Conservation (phyloP, 2,113 vertebrate genomes). For the Hystrix cristata region DNA sequence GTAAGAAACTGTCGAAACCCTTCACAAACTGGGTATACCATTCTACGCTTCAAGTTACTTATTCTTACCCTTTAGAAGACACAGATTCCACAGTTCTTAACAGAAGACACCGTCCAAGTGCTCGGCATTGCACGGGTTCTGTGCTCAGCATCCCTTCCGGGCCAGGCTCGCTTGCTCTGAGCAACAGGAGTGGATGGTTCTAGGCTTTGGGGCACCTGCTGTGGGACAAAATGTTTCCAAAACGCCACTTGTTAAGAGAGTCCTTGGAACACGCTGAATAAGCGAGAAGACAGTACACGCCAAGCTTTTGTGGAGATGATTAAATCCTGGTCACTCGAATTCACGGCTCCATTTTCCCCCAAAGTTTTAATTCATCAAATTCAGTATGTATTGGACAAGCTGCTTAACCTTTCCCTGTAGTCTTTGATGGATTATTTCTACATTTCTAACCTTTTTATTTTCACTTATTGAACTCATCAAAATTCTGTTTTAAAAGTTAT, state of each 20-base stretch:
- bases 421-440: neutral
- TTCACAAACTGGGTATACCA: neutral
- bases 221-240: neutral
- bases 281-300: neutral
- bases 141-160: neutral
- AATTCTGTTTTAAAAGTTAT: slow-evolving; percentile 4
- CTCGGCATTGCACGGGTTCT: neutral
- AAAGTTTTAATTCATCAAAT: neutral
- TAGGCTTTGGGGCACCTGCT: neutral
- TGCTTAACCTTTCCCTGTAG: neutral
- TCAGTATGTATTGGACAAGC: neutral
- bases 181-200: neutral
- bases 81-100: neutral
- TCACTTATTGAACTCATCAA: neutral
- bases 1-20: neutral
- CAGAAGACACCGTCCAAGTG: neutral
- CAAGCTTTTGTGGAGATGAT: neutral
- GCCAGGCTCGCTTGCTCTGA: neutral
- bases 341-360: neutral
- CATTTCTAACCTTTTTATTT: slow-evolving; percentile 20
- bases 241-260: neutral
- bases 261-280: neutral
- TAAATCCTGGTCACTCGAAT: neutral
- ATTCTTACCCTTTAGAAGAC: neutral
- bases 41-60: neutral